Evolutionary conservation across 2,797 vertebrate genomes (phyloP), one percentile per base, ranked within the genome.

Genomic region (Epinephelus coioides): DNA sequence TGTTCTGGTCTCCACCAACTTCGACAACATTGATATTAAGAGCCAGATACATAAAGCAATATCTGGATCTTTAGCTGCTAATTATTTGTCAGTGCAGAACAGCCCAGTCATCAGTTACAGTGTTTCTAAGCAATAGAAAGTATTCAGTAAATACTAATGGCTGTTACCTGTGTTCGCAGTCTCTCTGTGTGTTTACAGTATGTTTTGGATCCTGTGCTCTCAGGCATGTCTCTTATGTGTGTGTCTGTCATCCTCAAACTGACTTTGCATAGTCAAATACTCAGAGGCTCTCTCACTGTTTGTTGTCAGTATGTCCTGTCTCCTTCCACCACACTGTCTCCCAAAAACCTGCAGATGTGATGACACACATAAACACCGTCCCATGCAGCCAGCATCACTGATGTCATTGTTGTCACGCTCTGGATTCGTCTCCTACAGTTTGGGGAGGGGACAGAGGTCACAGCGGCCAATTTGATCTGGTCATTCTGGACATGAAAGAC

Each of bases 231-330:
- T 44, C 23, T 43, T 43, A 43, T 43, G 69, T 47, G 38, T 55
- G 6, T 56, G 19, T 83, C 76, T 62, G 55, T 78, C 60, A 72
- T 40, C 60, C 53, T 72, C 66, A 73, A 60, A 80, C 69, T 66
- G 77, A 69, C 69, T 85, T 34, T 82, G 43, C 78, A 71, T 27
- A 72, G 77, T 70, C 51, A 83, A 68, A 71, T 54, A 44, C 50
- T 62, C 14, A 0, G 55, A 34, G 19, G 6, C 61, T 66, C 13
- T 80, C 18, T 38, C 14, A 6, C 40, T 69, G 49, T 60, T 50
- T 75, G 54, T 64, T 62, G 59, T 76, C 50, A 43, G 38, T 60
- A 9, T 15, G 21, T 50, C 4, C 2, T 6, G 40, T 69, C 72
- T 55, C 13, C 12, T 0, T 54, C 40, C 57, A 44, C n/a, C 27